phyloP scores from a whole-genome alignment of 35 echinoderm and acorn worm genomes.

The Ophioderma brevispina region DNA sequence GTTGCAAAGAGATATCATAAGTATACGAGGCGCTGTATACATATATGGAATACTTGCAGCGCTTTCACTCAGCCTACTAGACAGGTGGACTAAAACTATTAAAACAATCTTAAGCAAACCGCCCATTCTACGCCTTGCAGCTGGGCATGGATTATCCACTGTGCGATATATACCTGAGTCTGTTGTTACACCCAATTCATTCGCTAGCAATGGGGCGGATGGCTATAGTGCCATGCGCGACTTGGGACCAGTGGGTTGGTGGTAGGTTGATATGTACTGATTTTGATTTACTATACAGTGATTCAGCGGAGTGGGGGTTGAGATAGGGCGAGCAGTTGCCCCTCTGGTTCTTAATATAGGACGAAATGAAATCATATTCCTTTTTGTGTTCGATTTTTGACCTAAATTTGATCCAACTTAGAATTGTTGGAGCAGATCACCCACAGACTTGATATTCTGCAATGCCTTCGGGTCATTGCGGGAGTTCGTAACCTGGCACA shows the following conservation, averaged over 20 bases:
- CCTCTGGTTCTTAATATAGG: too few species aligned
- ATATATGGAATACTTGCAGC: background rate
- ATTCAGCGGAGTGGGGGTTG: too few species aligned
- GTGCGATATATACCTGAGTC: background rate
- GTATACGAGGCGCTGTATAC: background rate
- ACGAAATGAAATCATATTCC: too few species aligned
- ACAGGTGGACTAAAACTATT: background rate
- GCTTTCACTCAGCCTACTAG: background rate
- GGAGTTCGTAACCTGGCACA: too few species aligned
- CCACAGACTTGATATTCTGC: too few species aligned
- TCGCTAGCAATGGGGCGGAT: background rate
- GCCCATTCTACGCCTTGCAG: background rate
- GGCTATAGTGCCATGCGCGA: background rate
- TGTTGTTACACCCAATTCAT: background rate
- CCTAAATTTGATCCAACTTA: too few species aligned
- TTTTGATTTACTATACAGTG: too few species aligned
- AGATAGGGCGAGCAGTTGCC: too few species aligned
- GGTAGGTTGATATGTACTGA: background rate
- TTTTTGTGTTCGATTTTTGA: too few species aligned
- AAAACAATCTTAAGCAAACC: background rate
- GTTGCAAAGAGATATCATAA: background rate
- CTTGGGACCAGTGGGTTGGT: background rate
- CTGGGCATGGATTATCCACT: background rate
- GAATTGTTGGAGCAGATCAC: too few species aligned
- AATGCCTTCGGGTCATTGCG: too few species aligned